phyloP scores from a whole-genome alignment of 2,888 invertebrate genomes.

The Mesorhabditis spiculigera region DNA sequence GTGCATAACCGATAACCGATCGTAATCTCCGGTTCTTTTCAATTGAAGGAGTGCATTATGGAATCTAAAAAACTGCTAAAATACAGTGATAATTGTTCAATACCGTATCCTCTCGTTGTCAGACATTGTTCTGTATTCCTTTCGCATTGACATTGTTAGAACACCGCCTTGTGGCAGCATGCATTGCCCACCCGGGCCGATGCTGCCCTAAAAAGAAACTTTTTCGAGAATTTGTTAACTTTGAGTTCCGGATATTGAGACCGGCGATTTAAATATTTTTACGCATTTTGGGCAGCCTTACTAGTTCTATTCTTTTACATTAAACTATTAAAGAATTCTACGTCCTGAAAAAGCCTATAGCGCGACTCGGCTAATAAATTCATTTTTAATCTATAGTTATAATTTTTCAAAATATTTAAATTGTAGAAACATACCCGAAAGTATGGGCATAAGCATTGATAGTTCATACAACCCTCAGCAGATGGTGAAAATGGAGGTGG shows the following conservation, averaged over 20 bases:
- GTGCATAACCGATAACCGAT: conserved; percentile 49
- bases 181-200: not conserved
- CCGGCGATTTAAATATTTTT: not conserved
- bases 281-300: not conserved
- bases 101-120: conserved; percentile 44
- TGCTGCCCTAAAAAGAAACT: not conserved
- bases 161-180: not conserved
- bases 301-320: no score
- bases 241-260: no score
- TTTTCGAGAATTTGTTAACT: conserved; percentile 11
- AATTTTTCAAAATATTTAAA: no score
- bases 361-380: no score
- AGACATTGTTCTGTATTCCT: conserved; percentile 44
- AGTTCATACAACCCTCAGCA: conserved; percentile 49
- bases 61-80: conserved; percentile 15
- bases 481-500: conserved; percentile 45
- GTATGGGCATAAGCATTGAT: conserved; percentile 50
- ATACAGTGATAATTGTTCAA: not conserved
- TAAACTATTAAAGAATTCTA: no score
- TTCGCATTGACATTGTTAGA: conserved; percentile 18
- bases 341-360: no score
- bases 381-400: no score
- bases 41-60: conserved; percentile 45
- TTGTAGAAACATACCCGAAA: conserved; percentile 31
- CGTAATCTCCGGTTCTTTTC: conserved; percentile 52